Conservation (phyloP, 2,113 vertebrate genomes). For the Megaceryle torquata region DNA sequence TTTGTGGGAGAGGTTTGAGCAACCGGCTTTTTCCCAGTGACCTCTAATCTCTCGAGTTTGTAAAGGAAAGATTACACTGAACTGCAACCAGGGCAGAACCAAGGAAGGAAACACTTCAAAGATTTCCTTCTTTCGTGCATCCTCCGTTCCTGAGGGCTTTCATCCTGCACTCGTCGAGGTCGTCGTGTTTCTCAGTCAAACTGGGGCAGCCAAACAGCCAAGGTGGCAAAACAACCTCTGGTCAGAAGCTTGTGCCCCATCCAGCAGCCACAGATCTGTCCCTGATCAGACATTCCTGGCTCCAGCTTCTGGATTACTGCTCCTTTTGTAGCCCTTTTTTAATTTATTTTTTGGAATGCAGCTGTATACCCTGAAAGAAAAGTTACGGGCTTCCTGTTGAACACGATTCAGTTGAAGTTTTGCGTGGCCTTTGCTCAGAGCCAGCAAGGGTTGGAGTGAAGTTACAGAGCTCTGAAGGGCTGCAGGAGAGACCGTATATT, state of each 20-base stretch:
- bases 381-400: background rate
- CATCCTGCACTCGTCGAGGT: background rate
- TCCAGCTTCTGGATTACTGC: background rate
- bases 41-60: background rate
- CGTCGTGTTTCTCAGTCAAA: background rate
- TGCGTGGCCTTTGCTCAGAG: background rate
- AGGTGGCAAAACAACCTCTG: background rate
- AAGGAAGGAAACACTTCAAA: slow-evolving; percentile 56
- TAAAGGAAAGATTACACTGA: background rate
- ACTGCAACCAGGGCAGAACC: slow-evolving; percentile 22
- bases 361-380: background rate
- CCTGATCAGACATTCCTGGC: background rate
- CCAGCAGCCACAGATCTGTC: background rate
- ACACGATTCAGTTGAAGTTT: background rate
- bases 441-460: background rate
- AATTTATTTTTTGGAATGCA: background rate
- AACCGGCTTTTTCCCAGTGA: background rate
- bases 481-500: background rate
- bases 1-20: background rate
- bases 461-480: background rate
- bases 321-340: background rate
- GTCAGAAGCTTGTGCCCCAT: background rate
- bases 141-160: background rate
- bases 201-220: background rate
- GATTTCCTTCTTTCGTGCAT: slow-evolving; percentile 46